phyloP scores from a whole-genome alignment of 1,140 invertebrate species.

The Akabosia matsudoensis region DNA sequence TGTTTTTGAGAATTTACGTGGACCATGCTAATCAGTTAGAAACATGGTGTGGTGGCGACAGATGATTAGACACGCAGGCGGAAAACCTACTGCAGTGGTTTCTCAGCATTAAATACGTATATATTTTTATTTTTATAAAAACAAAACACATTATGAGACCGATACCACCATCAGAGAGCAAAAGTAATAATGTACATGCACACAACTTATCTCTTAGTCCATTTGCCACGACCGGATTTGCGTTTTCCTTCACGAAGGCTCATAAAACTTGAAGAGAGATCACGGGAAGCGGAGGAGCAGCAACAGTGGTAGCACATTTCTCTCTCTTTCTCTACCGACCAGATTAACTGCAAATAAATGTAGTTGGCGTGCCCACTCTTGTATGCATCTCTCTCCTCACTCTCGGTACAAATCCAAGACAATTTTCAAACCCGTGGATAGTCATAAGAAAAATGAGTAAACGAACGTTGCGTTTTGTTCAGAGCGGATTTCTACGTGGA shows the following conservation, averaged over 20 bases:
- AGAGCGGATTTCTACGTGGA: not conserved
- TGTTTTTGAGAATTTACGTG: too few relatives aligned
- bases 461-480: too few relatives aligned
- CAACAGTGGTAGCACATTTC: not conserved
- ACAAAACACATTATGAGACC: not conserved
- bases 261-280: constrained; percentile 20
- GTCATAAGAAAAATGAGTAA: too few relatives aligned
- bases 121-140: not conserved
- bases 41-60: not conserved
- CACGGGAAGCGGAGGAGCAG: not conserved
- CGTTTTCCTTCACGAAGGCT: constrained; percentile 7
- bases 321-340: not conserved
- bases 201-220: constrained; percentile 17
- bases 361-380: not conserved
- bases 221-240: constrained; percentile 21
- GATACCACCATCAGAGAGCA: too few relatives aligned
- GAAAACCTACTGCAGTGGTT: constrained; percentile 7
- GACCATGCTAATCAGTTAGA: not conserved
- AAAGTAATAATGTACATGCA: too few relatives aligned
- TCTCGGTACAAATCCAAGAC: too few relatives aligned
- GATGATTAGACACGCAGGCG: constrained; percentile 11
- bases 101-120: not conserved
- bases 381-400: not conserved
- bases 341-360: constrained; percentile 16
- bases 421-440: too few relatives aligned